Evolutionary conservation across 2,888 invertebrate species (phyloP), one percentile per base, ranked within the genome.

Genomic region (Magallana nippona): DNA sequence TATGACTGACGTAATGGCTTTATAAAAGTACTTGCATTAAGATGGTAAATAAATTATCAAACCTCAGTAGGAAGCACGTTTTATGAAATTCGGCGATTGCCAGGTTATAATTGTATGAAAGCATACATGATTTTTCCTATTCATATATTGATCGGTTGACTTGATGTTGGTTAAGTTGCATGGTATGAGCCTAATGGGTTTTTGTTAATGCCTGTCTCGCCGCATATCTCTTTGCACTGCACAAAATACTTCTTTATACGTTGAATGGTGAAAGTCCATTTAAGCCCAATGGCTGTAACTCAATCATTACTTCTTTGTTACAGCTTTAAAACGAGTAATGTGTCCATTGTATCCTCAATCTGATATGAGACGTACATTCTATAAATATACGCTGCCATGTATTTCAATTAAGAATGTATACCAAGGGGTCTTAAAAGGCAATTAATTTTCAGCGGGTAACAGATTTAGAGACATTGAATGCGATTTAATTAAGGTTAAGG

Each of bases 161-260:
- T 13, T 71, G 10, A 15, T 13, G n/a, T 10, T 22, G 0, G 32
- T 19, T 27, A 71, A 71, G 32, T 22, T 22, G 10, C 27, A 71
- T 27, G 27, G 32, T 13, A 22, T 15, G 3, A 5, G 44, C 27
- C 32, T 27, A 71, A 71, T 71, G 71, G 71, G 32, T 71, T 71
- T 71, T 71, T 71, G 32, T 71, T 71, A 71, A 15, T 32, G 62
- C 10, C 15, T 32, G 71, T 71, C 27, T 71, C 71, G 71, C 3
- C 71, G 71, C 71, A 71, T 27, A 71, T 71, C 27, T 44, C 44
- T 44, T 71, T 71, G 71, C 71, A 71, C 22, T 71, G 71, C 71
- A 71, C 22, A 22, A 71, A 71, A 22, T 32, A 32, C 27, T 71
- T 71, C 27, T 71, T 3, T 22, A 71, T 27, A 27, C 22, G 13